Evolutionary conservation across 1,140 invertebrate species (phyloP).

Genomic region (Eriocheir sinensis): DNA sequence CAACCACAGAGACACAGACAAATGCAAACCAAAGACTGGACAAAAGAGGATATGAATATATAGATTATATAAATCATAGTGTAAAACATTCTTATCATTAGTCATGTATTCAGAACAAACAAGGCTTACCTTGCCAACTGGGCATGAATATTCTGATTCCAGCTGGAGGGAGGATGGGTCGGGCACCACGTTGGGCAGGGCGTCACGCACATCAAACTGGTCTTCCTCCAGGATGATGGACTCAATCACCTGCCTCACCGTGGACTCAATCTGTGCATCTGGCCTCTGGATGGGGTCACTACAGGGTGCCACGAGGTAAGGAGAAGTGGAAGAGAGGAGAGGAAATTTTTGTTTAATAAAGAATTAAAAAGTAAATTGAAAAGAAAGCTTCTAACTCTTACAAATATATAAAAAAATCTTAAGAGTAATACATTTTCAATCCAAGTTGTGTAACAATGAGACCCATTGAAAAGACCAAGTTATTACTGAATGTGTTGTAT

Average conservation of each 20-base stretch:
- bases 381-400: not conserved
- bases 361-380: not conserved
- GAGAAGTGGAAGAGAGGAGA: not conserved
- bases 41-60: too few relatives aligned
- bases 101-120: too few relatives aligned
- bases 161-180: constrained; percentile 94
- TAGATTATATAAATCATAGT: too few relatives aligned
- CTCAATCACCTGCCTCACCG: constrained; percentile 91
- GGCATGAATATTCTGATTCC: constrained; percentile 95
- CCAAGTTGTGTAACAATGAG: too few relatives aligned
- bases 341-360: not conserved
- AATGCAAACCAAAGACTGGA: too few relatives aligned
- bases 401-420: not conserved
- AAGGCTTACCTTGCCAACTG: constrained; percentile 93
- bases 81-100: too few relatives aligned
- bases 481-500: not conserved
- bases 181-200: constrained; percentile 95
- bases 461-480: too few relatives aligned
- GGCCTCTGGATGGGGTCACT: constrained; percentile 94
- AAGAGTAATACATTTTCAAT: too few relatives aligned
- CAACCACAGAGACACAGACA: not conserved
- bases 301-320: constrained; percentile 79
- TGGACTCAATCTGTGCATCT: constrained; percentile 92
- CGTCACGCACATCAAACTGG: constrained; percentile 95
- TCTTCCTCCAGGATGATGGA: constrained; percentile 93